Evolutionary conservation across 2,888 invertebrate species (phyloP).

Genomic region (Phymatocera aterrima): DNA sequence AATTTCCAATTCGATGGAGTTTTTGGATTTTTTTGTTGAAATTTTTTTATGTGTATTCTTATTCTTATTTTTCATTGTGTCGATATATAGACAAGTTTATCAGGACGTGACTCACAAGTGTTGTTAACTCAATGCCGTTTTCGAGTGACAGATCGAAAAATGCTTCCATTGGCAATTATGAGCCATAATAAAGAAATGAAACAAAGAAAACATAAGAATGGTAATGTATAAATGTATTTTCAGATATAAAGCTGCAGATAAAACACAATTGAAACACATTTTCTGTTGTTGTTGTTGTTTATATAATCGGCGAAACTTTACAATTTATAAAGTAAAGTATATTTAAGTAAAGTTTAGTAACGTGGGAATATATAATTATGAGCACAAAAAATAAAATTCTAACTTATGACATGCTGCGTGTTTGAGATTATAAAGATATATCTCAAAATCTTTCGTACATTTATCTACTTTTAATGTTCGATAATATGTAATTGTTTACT

Average conservation of each 20-base stretch:
- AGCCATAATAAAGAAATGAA: constrained; percentile 58
- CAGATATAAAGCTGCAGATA: constrained; percentile 15
- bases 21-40: too few relatives aligned
- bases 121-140: constrained; percentile 54
- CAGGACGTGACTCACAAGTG: constrained; percentile 33
- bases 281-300: neutral
- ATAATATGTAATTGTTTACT: constrained; percentile 37
- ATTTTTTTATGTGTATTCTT: constrained; percentile 47
- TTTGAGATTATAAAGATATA: neutral
- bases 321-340: neutral
- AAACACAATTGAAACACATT: neutral
- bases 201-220: constrained; percentile 56
- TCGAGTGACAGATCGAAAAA: constrained; percentile 59
- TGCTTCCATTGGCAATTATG: constrained; percentile 68
- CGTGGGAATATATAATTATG: neutral
- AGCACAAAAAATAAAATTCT: neutral
- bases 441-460: constrained; percentile 38
- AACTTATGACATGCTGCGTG: neutral
- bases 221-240: constrained; percentile 41
- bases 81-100: constrained; percentile 22
- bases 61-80: too few relatives aligned
- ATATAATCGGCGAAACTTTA: neutral
- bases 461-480: constrained; percentile 30
- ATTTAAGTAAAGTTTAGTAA: neutral
- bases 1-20: constrained; percentile 43